Evolutionary conservation across 2,797 vertebrate species (phyloP).

Genomic region (Sebastiscus tertius): DNA sequence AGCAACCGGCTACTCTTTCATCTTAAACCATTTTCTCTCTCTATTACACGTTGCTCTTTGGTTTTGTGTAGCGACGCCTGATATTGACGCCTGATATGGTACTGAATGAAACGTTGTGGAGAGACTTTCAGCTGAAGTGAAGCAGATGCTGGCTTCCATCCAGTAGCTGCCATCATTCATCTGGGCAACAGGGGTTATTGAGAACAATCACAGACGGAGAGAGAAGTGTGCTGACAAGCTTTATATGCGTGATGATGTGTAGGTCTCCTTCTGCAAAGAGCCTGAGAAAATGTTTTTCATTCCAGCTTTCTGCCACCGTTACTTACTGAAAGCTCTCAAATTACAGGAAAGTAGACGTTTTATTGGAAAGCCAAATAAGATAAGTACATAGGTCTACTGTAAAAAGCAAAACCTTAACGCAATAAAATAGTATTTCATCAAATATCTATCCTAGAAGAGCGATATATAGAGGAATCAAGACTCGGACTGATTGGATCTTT

Average conservation of each 20-base stretch:
- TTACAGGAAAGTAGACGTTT: slow-evolving; percentile 11
- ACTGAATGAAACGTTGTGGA: slow-evolving; percentile 57
- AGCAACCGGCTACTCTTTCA: slow-evolving; percentile 31
- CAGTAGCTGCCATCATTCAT: slow-evolving; percentile 68
- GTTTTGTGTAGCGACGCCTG: slow-evolving; percentile 49
- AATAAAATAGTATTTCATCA: background rate
- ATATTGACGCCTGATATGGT: slow-evolving; percentile 47
- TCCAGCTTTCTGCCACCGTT: slow-evolving; percentile 50
- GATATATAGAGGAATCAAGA: background rate
- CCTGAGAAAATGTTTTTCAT: slow-evolving; percentile 60
- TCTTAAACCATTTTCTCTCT: slow-evolving; percentile 23
- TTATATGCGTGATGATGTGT: slow-evolving; percentile 55
- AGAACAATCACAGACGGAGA: slow-evolving; percentile 60
- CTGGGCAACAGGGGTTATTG: slow-evolving; percentile 54
- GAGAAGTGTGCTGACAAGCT: slow-evolving; percentile 68
- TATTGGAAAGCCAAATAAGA: slow-evolving; percentile 31
- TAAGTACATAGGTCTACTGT: slow-evolving; percentile 9
- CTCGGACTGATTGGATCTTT: background rate
- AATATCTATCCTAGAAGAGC: background rate
- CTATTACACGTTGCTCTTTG: slow-evolving; percentile 28
- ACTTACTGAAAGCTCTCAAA: slow-evolving; percentile 8
- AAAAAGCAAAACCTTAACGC: background rate
- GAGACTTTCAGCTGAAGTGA: slow-evolving; percentile 51
- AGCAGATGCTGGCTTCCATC: slow-evolving; percentile 63
- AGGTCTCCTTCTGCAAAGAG: slow-evolving; percentile 38